Evolutionary conservation across 2,797 vertebrate genomes (phyloP), one percentile per base, ranked within the genome.

Genomic region (Trematomus bernacchii): DNA sequence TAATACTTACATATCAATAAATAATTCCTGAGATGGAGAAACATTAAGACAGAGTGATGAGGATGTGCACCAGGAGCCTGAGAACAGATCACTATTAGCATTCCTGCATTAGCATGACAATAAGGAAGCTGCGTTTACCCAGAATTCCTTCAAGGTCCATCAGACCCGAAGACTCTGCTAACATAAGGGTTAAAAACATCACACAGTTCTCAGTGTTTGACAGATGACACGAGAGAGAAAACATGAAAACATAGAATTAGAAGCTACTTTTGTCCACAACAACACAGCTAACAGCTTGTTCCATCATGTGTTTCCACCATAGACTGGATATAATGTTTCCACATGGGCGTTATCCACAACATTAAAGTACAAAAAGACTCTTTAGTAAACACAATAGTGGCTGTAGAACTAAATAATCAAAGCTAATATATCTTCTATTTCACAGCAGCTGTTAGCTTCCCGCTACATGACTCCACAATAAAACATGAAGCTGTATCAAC

Each of bases 91-190:
- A 18, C 63, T 23, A 10, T 46, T 27, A 44, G 69, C 66, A 76
- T 77, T 71, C 77, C 78, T 42, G 66, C 50, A 66, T 89, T 80
- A 83, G 64, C 78, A 75, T 74, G 71, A 88, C 81, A 81, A 81
- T 70, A 30, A 68, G 62, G 73, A 83, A 13, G 71, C 65, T n/a
- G 47, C 42, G 15, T 59, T 70, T 70, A 59, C 77, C 66, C 80
- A 75, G 71, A 73, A 80, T 82, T 78, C 77, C 59, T 73, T 54
- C 51, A 58, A 77, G 71, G 59, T 40, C 69, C 14, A 54, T 47
- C 54, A 40, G 14, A 42, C 27, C 23, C 44, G 33, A 57, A 37
- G 15, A 16, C 54, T 2, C 13, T 60, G 52, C 62, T 37, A 37
- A 74, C 40, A 18, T 1, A 19, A 40, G 12, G 46, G 30, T n/a